Base-by-base conservation (phyloP, 2,797 vertebrate genomes). In the Schizopygopsis pylzovi region DNA sequence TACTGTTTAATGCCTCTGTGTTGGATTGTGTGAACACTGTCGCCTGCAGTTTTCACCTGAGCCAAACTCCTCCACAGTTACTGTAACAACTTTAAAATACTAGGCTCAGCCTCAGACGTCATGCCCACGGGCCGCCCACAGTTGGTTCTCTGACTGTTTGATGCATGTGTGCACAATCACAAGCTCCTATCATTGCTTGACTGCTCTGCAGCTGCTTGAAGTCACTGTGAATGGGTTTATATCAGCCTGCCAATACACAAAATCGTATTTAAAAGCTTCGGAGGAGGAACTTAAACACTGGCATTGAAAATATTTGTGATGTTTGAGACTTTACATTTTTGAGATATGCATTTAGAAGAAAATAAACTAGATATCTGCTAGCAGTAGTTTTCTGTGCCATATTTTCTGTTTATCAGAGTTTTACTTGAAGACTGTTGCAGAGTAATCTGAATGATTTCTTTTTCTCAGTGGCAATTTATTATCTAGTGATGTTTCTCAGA, bases 1-100 rank as follows among this genome's bases (percentile, higher is more conserved):
- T 68, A 12, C 45, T 33, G 18, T 80, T 65, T 72, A 85, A 79
- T 47, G 18, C 49, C 13, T 25, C 37, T 73, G 10, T 72, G 75
- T 56, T 45, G 52, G 73, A 54, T 73, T 68, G 72, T 28, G 33
- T 72, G 70, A 77, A 65, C 6, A 4, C 47, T 70, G 45, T 54
- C 13, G 4, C 10, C 73, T 59, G 77, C 71, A 9, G 10, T 13
- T 61, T 41, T 81, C 59, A 63, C 65, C 87, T 84, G 52, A 81
- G 41, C 49, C n/a, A 45, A 76, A 79, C 85, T 78, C 41, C 28
- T 59, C 37, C 18, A n/a, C 22, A 20, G 18, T 25, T 84, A 61
- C 37, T 41, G 54, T 79, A 54, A 39, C 54, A 56, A 70, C 43
- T 41, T 61, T 41, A 78, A 43, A 43, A 75, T 56, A 72, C 49